Evolutionary conservation across 2,888 invertebrate species (phyloP), one percentile per base, ranked within the genome.

Genomic region (Spodoptera picta): DNA sequence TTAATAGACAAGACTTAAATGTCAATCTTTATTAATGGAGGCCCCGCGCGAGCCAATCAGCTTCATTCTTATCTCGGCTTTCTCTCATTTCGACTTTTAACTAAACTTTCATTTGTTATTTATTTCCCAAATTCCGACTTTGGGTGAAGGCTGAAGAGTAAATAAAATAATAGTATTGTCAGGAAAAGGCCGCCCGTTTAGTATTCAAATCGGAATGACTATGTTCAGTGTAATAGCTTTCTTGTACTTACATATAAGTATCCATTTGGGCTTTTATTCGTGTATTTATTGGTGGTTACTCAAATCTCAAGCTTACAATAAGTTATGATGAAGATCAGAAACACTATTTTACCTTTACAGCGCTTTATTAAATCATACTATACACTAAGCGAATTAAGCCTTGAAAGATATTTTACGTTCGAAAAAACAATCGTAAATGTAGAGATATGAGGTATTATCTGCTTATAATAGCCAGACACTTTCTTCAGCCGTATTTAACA

Each of bases 171-270:
- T 64, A 73, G 67, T 73, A 71, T 74, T 47, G 62, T 70, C 65
- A 64, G 69, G 54, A 67, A 67, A 79, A 67, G 59, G 63, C 60
- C 54, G 47, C 69, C 73, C 63, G 63, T 76, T 74, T 48, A 50
- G 65, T 63, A 76, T 80, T 76, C 72, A 80, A 80, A 80, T 76
- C 74, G 69, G 67, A 74, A 72, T 65, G 70, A 53, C 64, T 54
- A 14, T 67, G 60, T 74, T 71, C 69, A 69, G 67, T 68, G 69
- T 78, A 74, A 80, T 76, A 57, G 66, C 51, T 58, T 70, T 70
- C 72, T 65, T 73, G 73, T 67, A 69, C 49, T 47, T 65, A 76
- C 70, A 31, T 69, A 59, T 75, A 60, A 66, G 59, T 70, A 66
- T 65, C 62, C 68, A 61, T 74, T 68, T 67, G 47, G 60, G 57